phyloP scores from a whole-genome alignment of 2,113 vertebrate genomes.

The Calcarius ornatus region DNA sequence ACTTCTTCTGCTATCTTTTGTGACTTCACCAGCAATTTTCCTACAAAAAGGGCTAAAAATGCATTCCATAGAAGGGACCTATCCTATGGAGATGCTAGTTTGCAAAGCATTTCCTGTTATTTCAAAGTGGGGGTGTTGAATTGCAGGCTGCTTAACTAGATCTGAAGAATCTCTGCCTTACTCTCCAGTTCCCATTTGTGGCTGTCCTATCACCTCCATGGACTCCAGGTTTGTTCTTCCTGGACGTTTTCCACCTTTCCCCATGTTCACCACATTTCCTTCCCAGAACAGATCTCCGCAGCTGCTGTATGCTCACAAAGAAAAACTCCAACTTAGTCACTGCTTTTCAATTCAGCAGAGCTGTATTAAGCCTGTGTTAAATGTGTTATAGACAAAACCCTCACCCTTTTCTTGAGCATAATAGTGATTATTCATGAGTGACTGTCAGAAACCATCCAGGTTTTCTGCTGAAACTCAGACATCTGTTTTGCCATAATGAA shows the following conservation, averaged over 20 bases:
- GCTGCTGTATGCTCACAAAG: neutral
- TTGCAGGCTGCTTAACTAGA: neutral
- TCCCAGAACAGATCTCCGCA: neutral
- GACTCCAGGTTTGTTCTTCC: neutral
- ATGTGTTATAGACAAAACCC: neutral
- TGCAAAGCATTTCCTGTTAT: neutral
- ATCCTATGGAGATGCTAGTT: neutral
- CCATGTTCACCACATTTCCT: neutral
- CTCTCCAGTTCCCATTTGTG: neutral
- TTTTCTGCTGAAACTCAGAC: neutral
- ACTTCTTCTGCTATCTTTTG: neutral
- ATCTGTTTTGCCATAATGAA: neutral
- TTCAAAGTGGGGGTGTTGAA: neutral
- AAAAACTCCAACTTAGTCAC: neutral
- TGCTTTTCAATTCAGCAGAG: neutral
- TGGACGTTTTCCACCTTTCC: neutral
- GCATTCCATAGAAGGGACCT: neutral
- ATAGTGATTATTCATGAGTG: neutral
- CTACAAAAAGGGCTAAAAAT: neutral
- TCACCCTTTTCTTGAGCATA: neutral
- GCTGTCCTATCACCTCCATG: neutral
- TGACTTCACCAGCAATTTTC: neutral
- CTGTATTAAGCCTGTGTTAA: neutral
- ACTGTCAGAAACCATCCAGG: neutral
- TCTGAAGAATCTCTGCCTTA: neutral